phyloP scores from a whole-genome alignment of 1,140 invertebrate species.

The Hycleus phaleratus region DNA sequence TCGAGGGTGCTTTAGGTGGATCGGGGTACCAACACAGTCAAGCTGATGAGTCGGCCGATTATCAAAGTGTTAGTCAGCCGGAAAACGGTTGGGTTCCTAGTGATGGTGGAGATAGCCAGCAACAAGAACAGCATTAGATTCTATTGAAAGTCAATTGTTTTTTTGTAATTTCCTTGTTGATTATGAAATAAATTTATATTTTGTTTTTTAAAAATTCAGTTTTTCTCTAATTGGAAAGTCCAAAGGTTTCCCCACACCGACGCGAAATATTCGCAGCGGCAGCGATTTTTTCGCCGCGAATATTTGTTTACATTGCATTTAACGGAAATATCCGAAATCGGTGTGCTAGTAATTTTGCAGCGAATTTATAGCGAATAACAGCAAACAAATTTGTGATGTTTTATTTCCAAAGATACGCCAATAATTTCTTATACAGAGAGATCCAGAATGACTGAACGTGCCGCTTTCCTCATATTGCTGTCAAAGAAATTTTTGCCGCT shows the following conservation, averaged over 20 bases:
- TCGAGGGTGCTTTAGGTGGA: conserved; percentile 1
- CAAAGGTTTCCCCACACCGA: no score
- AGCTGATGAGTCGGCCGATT: not conserved
- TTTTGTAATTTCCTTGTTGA: conserved; percentile 3
- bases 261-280: no score
- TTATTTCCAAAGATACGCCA: not conserved
- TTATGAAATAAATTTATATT: conserved; percentile 3
- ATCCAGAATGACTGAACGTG: no score
- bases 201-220: not conserved
- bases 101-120: conserved; percentile 2
- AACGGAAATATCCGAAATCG: not conserved
- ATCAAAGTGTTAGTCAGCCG: conserved; percentile 1
- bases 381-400: no score
- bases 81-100: conserved; percentile 3
- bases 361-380: no score
- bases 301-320: not conserved
- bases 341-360: no score
- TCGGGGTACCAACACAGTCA: not conserved
- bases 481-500: no score
- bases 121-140: conserved; percentile 4
- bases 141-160: conserved; percentile 1
- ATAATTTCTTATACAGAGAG: not conserved
- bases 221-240: not conserved
- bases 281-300: not conserved
- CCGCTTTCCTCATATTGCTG: no score